Percentiles rank a stretch among this genome's conserved stretches.
Evolutionary conservation across 1,140 invertebrate species (phyloP).

Genomic region (Diorhabda sublineata): DNA sequence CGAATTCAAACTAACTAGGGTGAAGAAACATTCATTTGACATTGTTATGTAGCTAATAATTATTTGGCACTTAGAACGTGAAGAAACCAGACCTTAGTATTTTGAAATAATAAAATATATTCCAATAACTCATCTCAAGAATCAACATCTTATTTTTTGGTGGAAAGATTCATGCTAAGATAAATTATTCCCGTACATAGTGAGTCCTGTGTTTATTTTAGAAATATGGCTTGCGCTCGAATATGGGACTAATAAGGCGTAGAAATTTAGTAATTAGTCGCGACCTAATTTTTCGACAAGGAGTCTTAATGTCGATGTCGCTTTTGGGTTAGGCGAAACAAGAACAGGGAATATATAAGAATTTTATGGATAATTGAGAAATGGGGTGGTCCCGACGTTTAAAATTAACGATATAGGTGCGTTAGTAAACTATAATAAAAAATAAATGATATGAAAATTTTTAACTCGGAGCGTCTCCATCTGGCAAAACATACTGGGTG

Average conservation of each 20-base stretch:
- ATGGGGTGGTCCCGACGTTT: neutral
- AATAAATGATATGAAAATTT: no score
- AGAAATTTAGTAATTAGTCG: conserved; percentile 22
- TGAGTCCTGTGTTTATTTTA: conserved; percentile 20
- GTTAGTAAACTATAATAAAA: no score
- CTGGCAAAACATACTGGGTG: no score
- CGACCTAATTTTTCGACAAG: conserved; percentile 13
- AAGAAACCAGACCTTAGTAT: no score
- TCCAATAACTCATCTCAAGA: conserved; percentile 4
- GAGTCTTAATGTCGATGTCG: neutral
- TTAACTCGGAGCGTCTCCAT: no score
- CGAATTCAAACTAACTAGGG: no score
- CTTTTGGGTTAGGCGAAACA: neutral
- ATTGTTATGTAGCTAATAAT: no score
- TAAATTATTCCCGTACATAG: conserved; percentile 9
- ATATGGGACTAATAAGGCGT: conserved; percentile 10
- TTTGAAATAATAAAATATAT: neutral
- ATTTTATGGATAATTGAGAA: neutral
- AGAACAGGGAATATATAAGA: neutral
- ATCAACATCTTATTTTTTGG: neutral
- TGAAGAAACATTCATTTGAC: no score
- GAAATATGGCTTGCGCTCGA: conserved; percentile 18
- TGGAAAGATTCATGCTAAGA: neutral
- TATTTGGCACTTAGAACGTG: no score
- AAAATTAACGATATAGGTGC: neutral